Conservation (phyloP, 2,888 invertebrate species). For the Leistus spinibarbis region DNA sequence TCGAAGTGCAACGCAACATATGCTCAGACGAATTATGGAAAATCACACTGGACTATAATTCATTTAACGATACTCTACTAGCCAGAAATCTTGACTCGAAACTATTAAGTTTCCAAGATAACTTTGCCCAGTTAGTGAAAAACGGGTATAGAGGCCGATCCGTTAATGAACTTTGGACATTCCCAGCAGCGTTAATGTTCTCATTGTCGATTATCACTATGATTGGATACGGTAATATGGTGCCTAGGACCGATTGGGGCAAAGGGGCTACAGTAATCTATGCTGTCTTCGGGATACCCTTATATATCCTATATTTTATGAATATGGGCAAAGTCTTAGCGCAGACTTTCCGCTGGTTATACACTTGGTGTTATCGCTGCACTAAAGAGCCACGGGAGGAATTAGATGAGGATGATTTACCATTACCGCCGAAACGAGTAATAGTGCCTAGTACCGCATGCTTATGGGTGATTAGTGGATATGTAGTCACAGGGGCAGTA, state of each 20-base stretch:
- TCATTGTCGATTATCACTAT: conserved; percentile 88
- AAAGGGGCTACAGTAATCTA: conserved; percentile 85
- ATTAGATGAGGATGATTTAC: conserved; percentile 60
- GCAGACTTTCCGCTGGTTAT: conserved; percentile 79
- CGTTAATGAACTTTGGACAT: conserved; percentile 78
- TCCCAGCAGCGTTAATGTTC: conserved; percentile 88
- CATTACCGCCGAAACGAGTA: conserved; percentile 67
- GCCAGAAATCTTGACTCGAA: conserved; percentile 65
- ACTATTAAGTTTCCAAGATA: conserved; percentile 69
- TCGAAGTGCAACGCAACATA: conserved; percentile 60
- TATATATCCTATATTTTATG: conserved; percentile 85
- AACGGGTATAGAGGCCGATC: conserved; percentile 76
- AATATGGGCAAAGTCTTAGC: conserved; percentile 90
- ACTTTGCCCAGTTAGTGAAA: conserved; percentile 69
- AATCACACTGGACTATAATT: conserved; percentile 69
- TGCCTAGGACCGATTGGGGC: conserved; percentile 81
- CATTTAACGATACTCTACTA: conserved; percentile 73
- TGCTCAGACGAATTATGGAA: conserved; percentile 73
- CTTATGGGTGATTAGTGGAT: conserved; percentile 85
- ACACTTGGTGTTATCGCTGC: conserved; percentile 77
- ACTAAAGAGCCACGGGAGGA: conserved; percentile 59
- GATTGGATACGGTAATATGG: conserved; percentile 90
- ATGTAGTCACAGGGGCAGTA: conserved; percentile 81
- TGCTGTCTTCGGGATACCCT: conserved; percentile 85
- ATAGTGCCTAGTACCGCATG: conserved; percentile 90